A percentile compares a stretch with the other conserved stretches of the same genome.
phyloP scores from a whole-genome alignment of 2,113 vertebrate genomes.

The Corvus cornix region DNA sequence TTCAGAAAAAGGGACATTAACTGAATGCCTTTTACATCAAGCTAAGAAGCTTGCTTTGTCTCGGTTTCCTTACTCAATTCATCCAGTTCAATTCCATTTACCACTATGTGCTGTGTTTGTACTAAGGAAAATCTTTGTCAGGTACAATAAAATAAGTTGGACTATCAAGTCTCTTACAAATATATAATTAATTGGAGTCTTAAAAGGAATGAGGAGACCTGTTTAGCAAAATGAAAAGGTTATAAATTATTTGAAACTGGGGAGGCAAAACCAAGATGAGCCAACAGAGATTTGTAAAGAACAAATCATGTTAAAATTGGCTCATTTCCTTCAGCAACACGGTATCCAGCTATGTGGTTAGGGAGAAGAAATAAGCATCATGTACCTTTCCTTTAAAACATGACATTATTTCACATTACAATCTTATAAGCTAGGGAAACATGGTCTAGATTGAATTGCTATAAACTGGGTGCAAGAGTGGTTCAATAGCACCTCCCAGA shows the following conservation, averaged over 20 bases:
- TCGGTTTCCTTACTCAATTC: background rate
- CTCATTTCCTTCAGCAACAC: background rate
- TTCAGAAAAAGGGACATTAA: background rate
- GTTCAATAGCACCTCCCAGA: background rate
- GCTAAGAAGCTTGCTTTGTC: background rate
- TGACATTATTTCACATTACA: constrained; percentile 22
- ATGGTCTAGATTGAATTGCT: background rate
- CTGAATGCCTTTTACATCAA: background rate
- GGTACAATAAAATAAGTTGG: background rate
- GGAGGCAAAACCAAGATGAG: background rate
- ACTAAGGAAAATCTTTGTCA: background rate
- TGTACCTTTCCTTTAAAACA: constrained; percentile 32
- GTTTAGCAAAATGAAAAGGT: background rate
- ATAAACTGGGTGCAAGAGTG: background rate
- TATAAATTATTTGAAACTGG: constrained; percentile 26
- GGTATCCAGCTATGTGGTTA: background rate
- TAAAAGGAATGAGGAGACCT: background rate
- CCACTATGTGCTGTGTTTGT: background rate
- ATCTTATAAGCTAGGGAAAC: background rate
- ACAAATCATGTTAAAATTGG: background rate
- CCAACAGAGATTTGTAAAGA: background rate
- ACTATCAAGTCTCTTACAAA: background rate
- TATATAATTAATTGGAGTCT: background rate
- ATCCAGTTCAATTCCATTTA: background rate
- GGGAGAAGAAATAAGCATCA: background rate